Conservation (phyloP, 1,140 invertebrate genomes). For the Zeugodacus cucurbitae region DNA sequence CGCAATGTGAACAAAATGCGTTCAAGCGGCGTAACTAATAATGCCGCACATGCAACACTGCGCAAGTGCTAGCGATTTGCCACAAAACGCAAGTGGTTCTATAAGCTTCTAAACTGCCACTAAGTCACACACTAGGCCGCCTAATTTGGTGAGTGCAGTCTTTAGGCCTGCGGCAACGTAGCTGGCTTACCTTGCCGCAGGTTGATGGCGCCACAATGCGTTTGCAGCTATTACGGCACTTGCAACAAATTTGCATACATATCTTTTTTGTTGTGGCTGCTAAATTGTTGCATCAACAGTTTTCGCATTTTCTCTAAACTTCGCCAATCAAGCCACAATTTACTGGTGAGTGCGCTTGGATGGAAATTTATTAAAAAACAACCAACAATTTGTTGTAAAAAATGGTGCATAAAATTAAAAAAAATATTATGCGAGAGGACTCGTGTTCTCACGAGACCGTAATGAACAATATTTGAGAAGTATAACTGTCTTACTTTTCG, state of each 20-base stretch:
- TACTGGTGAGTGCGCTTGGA: too few species aligned
- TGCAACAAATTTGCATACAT: background rate
- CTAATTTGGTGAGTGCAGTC: background rate
- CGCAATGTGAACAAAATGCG: conserved; percentile 24
- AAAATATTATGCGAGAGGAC: too few species aligned
- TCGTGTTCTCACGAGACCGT: too few species aligned
- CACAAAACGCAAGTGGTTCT: background rate
- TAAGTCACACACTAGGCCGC: background rate
- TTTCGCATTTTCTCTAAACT: background rate
- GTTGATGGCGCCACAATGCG: conserved; percentile 7
- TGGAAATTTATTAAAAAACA: background rate
- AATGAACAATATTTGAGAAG: too few species aligned
- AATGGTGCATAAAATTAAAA: too few species aligned
- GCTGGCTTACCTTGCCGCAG: conserved; percentile 16
- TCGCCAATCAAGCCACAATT: conserved; percentile 11
- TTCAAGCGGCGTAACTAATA: conserved; percentile 39
- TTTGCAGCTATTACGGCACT: background rate
- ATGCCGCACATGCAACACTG: conserved; percentile 25
- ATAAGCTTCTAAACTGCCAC: background rate
- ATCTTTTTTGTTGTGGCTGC: background rate
- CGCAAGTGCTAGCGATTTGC: background rate
- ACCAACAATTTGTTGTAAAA: too few species aligned
- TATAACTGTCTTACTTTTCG: too few species aligned
- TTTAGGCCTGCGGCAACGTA: background rate
- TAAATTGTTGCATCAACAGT: background rate